Conservation (phyloP, 2,113 vertebrate genomes). For the Oenanthe melanoleuca region DNA sequence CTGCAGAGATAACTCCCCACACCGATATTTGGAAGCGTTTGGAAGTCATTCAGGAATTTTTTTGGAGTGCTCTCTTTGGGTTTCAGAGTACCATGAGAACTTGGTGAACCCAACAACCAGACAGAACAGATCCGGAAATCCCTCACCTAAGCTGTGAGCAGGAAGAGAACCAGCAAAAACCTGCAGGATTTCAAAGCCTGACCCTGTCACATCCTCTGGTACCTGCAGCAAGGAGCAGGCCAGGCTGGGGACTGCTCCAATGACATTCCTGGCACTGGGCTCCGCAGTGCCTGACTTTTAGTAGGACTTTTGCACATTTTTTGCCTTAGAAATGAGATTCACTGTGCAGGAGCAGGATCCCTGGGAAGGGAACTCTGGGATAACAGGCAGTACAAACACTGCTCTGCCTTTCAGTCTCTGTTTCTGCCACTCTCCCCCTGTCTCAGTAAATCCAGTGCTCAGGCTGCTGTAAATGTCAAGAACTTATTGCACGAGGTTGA, state of each 20-base stretch:
- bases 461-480: constrained; percentile 49
- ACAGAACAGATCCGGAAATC: neutral
- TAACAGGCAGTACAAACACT: fast-evolving
- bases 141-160: neutral
- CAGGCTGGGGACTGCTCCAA: neutral
- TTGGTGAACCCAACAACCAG: neutral
- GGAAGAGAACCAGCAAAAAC: neutral
- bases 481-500: constrained; percentile 65
- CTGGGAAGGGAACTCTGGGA: neutral
- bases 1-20: neutral
- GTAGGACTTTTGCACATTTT: neutral
- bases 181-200: neutral
- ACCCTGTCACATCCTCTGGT: neutral
- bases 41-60: neutral
- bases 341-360: neutral
- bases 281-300: neutral
- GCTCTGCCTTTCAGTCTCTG: neutral
- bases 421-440: neutral
- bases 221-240: neutral
- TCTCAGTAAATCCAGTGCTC: constrained; percentile 30
- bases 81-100: neutral
- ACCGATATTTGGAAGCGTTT: neutral
- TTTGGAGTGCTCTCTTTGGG: neutral
- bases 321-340: neutral
- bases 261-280: fast-evolving